These are phyloP conservation scores for Aporophyla nigra DNA, from an alignment of 2,888 invertebrate genomes.

Conservation along the genomic window DNA sequence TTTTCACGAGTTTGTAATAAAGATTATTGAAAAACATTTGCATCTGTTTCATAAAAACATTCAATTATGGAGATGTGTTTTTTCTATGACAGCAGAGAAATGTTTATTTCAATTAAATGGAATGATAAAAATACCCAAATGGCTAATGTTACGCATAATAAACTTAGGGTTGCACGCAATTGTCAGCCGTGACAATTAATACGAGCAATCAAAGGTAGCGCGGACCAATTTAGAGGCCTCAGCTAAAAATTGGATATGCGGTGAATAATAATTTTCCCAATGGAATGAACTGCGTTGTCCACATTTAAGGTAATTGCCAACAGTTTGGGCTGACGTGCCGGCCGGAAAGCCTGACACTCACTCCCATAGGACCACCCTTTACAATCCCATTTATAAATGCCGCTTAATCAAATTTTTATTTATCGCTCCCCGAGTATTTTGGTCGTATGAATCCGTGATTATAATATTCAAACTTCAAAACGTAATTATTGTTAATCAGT, in stretches of 20 bases:
- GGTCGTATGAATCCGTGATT: conserved; percentile 63
- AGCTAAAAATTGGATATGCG: conserved; percentile 88
- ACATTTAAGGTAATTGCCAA: conserved; percentile 90
- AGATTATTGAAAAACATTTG: conserved; percentile 31
- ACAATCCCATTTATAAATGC: conserved; percentile 89
- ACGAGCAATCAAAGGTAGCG: conserved; percentile 82
- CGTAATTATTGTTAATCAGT: conserved; percentile 64
- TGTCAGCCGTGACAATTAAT: conserved; percentile 75
- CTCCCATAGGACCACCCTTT: conserved; percentile 86
- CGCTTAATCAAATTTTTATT: conserved; percentile 87
- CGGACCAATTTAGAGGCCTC: conserved; percentile 81
- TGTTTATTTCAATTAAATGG: conserved; percentile 26
- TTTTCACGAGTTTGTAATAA: conserved; percentile 45
- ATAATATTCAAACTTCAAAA: conserved; percentile 64
- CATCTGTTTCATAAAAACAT: conserved; percentile 34
- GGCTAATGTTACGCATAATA: conserved; percentile 28
- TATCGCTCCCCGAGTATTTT: conserved; percentile 75
- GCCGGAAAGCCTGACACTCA: conserved; percentile 86
- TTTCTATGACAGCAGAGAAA: conserved; percentile 12
- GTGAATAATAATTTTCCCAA: conserved; percentile 89
- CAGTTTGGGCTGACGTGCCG: conserved; percentile 89
- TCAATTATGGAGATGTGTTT: conserved; percentile 2
- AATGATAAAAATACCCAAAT: conserved; percentile 18
- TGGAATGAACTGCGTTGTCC: conserved; percentile 88
- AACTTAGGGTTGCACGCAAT: conserved; percentile 42